phyloP scores from a whole-genome alignment of 2,113 vertebrate species.

The Clupea harengus region DNA sequence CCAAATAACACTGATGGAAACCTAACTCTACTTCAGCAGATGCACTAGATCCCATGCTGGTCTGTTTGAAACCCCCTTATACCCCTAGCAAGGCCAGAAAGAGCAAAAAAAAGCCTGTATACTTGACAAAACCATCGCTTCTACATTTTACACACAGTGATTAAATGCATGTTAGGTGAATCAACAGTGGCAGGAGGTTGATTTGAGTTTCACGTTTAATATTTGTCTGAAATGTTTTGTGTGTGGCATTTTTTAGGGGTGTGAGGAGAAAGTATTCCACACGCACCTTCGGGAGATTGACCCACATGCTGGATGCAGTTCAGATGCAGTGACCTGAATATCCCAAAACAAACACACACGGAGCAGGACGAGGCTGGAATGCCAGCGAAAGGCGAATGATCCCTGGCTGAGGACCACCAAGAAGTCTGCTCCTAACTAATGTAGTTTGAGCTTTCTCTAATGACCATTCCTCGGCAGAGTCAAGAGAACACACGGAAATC shows the following conservation, averaged over 20 bases:
- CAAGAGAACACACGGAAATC: constrained; percentile 47
- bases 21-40: neutral
- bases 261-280: neutral
- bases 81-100: neutral
- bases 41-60: no score
- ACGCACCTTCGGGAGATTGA: constrained; percentile 18
- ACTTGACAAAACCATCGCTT: neutral
- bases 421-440: constrained; percentile 79
- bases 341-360: constrained; percentile 60
- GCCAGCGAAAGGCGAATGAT: constrained; percentile 48
- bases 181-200: neutral
- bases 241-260: neutral
- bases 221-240: neutral
- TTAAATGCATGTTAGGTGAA: neutral
- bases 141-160: neutral
- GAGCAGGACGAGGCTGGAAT: constrained; percentile 54
- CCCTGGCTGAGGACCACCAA: constrained; percentile 79
- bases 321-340: constrained; percentile 55
- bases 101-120: neutral
- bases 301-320: constrained; percentile 50
- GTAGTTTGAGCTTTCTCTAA: constrained; percentile 85
- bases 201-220: neutral
- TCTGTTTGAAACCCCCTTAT: neutral
- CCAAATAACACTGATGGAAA: neutral
- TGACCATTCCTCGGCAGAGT: constrained; percentile 79